Evolutionary conservation across 2,113 vertebrate genomes (phyloP).

Genomic region (Oncorhynchus tshawytscha): DNA sequence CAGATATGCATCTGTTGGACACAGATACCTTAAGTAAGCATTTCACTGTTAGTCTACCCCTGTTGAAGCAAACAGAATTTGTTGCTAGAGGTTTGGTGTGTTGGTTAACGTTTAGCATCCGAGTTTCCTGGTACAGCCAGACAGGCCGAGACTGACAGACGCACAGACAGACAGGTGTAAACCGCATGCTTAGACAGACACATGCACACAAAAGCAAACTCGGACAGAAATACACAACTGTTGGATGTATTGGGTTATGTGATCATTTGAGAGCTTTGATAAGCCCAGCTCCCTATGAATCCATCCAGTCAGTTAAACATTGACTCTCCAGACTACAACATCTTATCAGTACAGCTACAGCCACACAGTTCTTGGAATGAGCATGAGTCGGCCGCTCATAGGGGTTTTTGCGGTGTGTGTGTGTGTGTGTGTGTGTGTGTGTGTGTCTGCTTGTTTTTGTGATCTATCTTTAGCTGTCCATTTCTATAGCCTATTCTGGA

Average conservation of each 20-base stretch:
- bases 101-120: background rate
- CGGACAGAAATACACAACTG: background rate
- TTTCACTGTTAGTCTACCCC: too few relatives aligned
- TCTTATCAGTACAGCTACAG: conserved; percentile 49
- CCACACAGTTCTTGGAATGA: conserved; percentile 49
- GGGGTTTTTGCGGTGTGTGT: background rate
- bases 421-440: background rate
- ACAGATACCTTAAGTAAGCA: too few relatives aligned
- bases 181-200: background rate
- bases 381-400: background rate
- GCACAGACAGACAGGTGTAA: too few relatives aligned
- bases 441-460: background rate
- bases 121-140: background rate
- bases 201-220: background rate
- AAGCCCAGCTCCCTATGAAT: conserved; percentile 1
- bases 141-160: background rate
- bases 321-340: conserved; percentile 47
- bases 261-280: conserved; percentile 30
- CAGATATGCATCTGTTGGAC: too few relatives aligned
- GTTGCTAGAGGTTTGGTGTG: background rate
- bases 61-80: too few relatives aligned
- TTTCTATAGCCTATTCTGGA: conserved; percentile 1
- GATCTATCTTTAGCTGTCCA: background rate
- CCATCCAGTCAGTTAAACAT: conserved; percentile 54
- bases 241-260: conserved; percentile 40